Evolutionary conservation across 2,888 invertebrate genomes (phyloP), one percentile per base, ranked within the genome.

Genomic region (Lasioglossum lativentre): DNA sequence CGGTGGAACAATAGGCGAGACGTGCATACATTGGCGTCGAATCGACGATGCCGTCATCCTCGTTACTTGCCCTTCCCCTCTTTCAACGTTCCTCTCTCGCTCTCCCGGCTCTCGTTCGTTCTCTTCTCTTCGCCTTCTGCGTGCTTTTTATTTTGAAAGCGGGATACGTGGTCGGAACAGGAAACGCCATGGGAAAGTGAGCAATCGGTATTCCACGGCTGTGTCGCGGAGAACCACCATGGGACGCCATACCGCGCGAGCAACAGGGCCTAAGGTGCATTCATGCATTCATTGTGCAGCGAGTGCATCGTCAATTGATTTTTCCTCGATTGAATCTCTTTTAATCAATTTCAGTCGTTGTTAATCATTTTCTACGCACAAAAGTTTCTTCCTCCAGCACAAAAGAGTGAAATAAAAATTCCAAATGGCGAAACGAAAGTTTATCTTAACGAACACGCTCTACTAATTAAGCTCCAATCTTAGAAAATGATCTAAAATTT

Each of bases 171-270:
- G 91, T 90, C 91, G 92, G 91, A 92, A 92, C 93, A 92, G 93
- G 93, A 93, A 93, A 93, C 92, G 93, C 91, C 90, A 93, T 91
- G 92, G 92, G 93, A 93, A 93, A 93, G 90, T 89, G 92, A 93
- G 92, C 93, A 92, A 93, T 93, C 92, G 92, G 92, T 91, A 91
- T 91, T 91, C 91, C 89, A 75, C 76, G 78, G 82, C 83, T 78
- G 91, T 85, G 91, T 90, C 87, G 77, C 91, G 80, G 78, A 56
- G 80, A 75, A 68, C 86, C 78, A 66, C 72, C 75, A 30, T 66
- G 85, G 76, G 73, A 75, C 47, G 72, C 70, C 42, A 72, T 30
- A 72, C 16, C 4, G 59, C 56, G 66, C 76, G 73, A 74, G 74
- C 79, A 78, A 78, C 75, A 74, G 83, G 56, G 74, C 83, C 63